phyloP scores from a whole-genome alignment of 2,888 invertebrate genomes.

The Ectobius pallidus region DNA sequence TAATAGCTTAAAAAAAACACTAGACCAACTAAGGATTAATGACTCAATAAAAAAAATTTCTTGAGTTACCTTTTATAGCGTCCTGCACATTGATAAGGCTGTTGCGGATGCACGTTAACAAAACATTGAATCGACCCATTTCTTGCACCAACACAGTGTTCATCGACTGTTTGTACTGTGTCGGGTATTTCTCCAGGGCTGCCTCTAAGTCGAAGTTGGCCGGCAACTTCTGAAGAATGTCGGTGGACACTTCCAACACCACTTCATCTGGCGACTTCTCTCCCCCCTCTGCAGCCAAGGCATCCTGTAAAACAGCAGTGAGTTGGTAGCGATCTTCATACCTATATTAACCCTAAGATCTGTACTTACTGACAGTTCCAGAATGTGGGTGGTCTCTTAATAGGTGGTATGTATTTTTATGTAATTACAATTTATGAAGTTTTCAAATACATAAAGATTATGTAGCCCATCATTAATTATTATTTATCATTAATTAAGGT shows the following conservation, averaged over 20 bases:
- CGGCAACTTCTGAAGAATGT: constrained; percentile 79
- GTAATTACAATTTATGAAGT: no score
- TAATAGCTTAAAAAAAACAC: no score
- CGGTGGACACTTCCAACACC: constrained; percentile 77
- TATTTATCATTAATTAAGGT: no score
- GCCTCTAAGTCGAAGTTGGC: constrained; percentile 69
- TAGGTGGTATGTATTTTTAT: not conserved
- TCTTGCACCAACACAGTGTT: constrained; percentile 92
- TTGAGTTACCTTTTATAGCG: constrained; percentile 10
- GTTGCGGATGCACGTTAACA: constrained; percentile 73
- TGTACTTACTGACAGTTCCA: not conserved
- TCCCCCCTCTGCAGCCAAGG: constrained; percentile 63
- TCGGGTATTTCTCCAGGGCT: constrained; percentile 73
- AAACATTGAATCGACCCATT: constrained; percentile 77
- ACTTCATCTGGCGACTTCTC: constrained; percentile 78
- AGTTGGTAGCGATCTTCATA: no score
- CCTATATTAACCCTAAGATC: no score
- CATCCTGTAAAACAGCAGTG: constrained; percentile 61
- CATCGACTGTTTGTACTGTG: constrained; percentile 85
- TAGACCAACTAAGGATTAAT: no score
- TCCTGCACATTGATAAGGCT: constrained; percentile 19
- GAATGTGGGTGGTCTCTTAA: not conserved
- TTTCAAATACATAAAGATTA: no score
- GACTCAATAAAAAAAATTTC: no score
- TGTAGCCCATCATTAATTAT: no score